These are phyloP conservation scores for Prunella strophiata DNA, from an alignment of 2,797 vertebrate species.

Conservation along the genomic window DNA sequence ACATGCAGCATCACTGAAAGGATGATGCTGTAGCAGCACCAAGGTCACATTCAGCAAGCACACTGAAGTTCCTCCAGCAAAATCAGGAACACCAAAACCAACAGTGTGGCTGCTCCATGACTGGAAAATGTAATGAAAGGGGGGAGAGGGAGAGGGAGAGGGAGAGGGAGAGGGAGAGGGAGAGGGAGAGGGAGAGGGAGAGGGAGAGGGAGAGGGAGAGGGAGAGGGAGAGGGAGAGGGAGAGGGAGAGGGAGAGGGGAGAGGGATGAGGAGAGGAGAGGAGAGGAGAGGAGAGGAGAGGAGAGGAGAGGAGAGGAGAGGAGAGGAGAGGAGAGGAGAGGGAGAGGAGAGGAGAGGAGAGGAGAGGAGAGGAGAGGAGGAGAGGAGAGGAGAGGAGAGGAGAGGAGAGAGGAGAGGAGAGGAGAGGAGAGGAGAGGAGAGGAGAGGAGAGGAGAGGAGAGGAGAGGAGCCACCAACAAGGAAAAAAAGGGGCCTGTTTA, in stretches of 20 bases:
- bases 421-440: background rate
- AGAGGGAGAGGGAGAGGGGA: too few relatives aligned
- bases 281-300: rapidly evolving
- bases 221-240: too few relatives aligned
- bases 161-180: rapidly evolving
- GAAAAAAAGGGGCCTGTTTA: background rate
- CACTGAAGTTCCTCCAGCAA: background rate
- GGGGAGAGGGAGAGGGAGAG: rapidly evolving
- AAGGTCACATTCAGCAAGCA: background rate
- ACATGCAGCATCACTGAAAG: background rate
- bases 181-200: too few relatives aligned
- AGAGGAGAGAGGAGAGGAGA: background rate
- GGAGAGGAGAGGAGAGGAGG: too few relatives aligned
- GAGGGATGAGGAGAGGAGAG: background rate
- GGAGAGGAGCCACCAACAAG: background rate
- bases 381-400: too few relatives aligned
- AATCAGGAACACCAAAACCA: background rate
- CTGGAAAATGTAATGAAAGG: background rate
- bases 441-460: rapidly evolving
- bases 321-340: background rate
- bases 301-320: background rate
- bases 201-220: too few relatives aligned
- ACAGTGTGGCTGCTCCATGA: background rate
- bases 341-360: rapidly evolving
- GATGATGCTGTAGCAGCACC: background rate